Evolutionary conservation across 2,888 invertebrate species (phyloP), one percentile per base, ranked within the genome.

Genomic region (Miltochrista miniata): DNA sequence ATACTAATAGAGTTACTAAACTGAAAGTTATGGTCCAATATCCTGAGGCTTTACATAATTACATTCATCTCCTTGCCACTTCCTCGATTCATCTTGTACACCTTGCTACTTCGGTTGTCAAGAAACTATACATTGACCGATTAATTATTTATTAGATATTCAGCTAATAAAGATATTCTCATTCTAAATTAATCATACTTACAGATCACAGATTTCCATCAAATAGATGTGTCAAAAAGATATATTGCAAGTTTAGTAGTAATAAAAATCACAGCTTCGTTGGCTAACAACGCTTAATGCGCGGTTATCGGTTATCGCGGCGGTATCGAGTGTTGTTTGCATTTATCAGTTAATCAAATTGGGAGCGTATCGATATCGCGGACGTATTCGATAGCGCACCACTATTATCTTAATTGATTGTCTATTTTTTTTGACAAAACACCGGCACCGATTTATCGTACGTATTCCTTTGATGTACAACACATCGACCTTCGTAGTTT

Each of bases 331-430:
- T 87, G 88, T 86, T 81, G 83, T 85, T 81, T 72, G 78, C 73
- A 68, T 77, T 79, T 87, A 88, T 90, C 89, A 83, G 78, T 81
- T 87, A 87, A 90, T 89, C 89, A 88, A 89, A 89, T 87, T 88
- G 85, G 87, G 86, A 84, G 83, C 88, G 85, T 83, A 84, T 85
- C 85, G 87, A 79, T 90, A 89, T 84, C 87, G 71, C 69, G 70
- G 78, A 80, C 83, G 83, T 82, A 76, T 85, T 74, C 75, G 89
- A 89, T 89, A 87, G 69, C 81, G 72, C 76, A 76, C 77, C 79
- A 76, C 76, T 81, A 83, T 84, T 87, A 89, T 90, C 90, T 87
- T 87, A 90, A 90, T 89, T 87, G 90, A 90, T 90, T 88, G 88
- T 88, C 79, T 79, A 72, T 76, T 81, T 83, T 31, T 64, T 86